Percentiles rank a stretch among this genome's conserved stretches.
Conservation (phyloP, 2,888 invertebrate genomes). For the Tanytarsus gracilentus region DNA sequence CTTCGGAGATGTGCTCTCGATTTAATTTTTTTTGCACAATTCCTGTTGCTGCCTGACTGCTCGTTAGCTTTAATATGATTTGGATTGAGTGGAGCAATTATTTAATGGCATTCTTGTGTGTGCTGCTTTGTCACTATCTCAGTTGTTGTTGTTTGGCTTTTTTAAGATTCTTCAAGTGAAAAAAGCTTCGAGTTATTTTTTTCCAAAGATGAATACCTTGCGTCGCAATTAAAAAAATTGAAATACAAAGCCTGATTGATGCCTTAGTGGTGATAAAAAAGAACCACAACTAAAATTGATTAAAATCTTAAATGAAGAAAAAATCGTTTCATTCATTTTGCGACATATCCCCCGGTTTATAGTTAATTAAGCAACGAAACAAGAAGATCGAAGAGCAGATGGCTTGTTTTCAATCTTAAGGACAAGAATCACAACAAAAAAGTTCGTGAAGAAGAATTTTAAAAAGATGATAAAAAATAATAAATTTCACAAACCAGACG, state of each 20-base stretch:
- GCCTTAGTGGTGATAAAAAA: conserved; percentile 7
- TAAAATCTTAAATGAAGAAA: background rate
- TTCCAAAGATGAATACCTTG: no score
- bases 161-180: no score
- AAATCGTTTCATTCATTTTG: background rate
- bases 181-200: no score
- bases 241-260: conserved; percentile 7
- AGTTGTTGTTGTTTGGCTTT: background rate
- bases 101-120: conserved; percentile 24
- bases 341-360: no score
- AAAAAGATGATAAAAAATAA: no score
- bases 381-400: no score
- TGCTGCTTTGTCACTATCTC: background rate
- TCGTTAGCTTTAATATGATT: conserved; percentile 29
- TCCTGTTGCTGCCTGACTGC: conserved; percentile 13
- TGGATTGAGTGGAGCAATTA: conserved; percentile 10
- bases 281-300: background rate
- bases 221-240: background rate
- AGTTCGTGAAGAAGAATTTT: no score
- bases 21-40: conserved; percentile 14
- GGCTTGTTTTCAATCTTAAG: no score
- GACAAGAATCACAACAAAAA: background rate
- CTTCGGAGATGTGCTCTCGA: conserved; percentile 8
- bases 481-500: no score
- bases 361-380: no score